Evolutionary conservation across 2,797 vertebrate genomes (phyloP).

Genomic region (Hippocampus kuda): DNA sequence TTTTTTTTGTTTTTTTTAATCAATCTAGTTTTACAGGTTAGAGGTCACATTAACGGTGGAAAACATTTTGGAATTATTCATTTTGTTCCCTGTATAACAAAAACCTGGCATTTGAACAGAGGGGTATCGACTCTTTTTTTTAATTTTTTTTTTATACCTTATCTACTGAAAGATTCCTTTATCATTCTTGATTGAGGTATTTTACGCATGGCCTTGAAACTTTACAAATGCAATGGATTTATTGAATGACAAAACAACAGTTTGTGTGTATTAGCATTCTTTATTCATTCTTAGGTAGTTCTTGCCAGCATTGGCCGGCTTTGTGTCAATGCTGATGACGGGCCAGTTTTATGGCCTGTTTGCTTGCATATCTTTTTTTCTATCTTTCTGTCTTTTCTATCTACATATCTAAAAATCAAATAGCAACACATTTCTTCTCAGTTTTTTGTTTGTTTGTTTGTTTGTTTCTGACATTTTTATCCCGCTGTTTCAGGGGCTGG

Average conservation of each 20-base stretch:
- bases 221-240: not conserved
- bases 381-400: constrained; percentile 17
- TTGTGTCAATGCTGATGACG: constrained; percentile 37
- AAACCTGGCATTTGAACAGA: not conserved
- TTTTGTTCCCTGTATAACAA: not conserved
- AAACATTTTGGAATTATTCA: no score
- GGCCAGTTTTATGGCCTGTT: constrained; percentile 61
- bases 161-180: not conserved
- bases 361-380: constrained; percentile 30
- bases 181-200: not conserved
- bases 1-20: no score
- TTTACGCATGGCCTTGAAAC: not conserved
- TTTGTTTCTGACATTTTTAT: constrained; percentile 15
- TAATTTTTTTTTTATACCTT: no score
- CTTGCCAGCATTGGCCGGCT: constrained; percentile 16
- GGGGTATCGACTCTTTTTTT: not conserved
- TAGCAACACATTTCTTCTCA: constrained; percentile 23
- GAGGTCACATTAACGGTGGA: no score
- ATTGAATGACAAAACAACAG: not conserved
- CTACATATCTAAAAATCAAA: constrained; percentile 8
- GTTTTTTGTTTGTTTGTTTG: not conserved
- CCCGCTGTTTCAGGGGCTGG: constrained; percentile 49
- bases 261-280: not conserved
- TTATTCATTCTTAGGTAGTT: constrained; percentile 4
- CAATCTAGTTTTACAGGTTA: no score